Base-by-base conservation (phyloP, 2,888 invertebrate species). In the Linnaemya tessellans region DNA sequence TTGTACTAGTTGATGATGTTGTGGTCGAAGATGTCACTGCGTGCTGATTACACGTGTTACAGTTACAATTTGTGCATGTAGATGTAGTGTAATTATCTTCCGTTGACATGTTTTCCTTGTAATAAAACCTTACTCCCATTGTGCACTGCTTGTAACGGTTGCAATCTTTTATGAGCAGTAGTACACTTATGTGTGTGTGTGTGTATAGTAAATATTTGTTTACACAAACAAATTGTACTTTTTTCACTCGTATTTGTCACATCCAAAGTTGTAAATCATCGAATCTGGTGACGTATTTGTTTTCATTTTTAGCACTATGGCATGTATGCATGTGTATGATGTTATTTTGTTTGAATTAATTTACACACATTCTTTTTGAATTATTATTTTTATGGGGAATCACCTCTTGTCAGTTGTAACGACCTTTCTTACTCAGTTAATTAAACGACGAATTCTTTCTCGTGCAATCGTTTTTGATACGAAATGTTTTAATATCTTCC, bases 41-140 rank as follows among this genome's bases (percentile, higher is more conserved):
- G 67, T 73, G 62, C 51, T 79, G 49, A 35, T 43, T 67, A 18
- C 62, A 38, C 13, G 49, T 35, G 15, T 68, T 68, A 51, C 71
- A 65, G 51, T 68, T 73, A 62, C 68, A 71, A 58, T 7, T 22
- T 71, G 35, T 46, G 2, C 10, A 20, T 51, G 51, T 67, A 49
- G 18, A 62, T n/a, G 22, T 54, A 18, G 58, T 25, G 35, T 20
- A 38, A 25, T 89, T 90, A 67, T 90, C 89, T 62, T 88, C 90
- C 22, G 87, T 88, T 54, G 78, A 70, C 70, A 90, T 90, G 87
- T 91, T 91, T 73, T 88, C 88, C 22, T 88, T 88, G 60, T 90
- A 90, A 75, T 89, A 80, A 38, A 90, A 89, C 78, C 88, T 73
- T 22, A 91, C 90, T 30, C 90, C 90, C 91, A 90, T 90, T 60